Conservation (phyloP, 2,888 invertebrate genomes). For the Labia minor region DNA sequence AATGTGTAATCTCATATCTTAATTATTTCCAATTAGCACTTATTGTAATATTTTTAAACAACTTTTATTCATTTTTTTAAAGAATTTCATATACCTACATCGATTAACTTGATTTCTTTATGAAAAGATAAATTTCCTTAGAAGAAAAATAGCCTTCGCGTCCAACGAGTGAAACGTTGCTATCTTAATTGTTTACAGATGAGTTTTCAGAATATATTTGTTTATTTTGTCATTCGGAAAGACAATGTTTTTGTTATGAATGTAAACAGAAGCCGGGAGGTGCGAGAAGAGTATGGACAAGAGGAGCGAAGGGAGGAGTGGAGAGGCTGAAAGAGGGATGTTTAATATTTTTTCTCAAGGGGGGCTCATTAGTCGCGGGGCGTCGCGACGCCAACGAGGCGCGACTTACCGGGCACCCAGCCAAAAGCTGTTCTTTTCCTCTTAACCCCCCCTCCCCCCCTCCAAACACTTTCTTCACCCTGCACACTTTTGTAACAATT, state of each 20-base stretch:
- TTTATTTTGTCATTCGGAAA: conserved; percentile 9
- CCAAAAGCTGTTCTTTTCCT: neutral
- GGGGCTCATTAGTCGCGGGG: neutral
- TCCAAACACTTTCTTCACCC: too few species aligned
- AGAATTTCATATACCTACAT: too few species aligned
- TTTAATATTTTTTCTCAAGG: neutral
- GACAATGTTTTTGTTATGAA: conserved; percentile 13
- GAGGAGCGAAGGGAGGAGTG: neutral
- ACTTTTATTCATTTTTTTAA: too few species aligned
- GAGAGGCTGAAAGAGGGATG: neutral
- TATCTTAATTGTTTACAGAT: conserved; percentile 7
- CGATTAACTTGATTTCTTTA: too few species aligned
- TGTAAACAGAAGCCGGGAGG: neutral
- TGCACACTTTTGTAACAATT: neutral
- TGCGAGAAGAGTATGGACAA: neutral
- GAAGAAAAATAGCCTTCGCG: too few species aligned
- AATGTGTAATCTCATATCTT: too few species aligned
- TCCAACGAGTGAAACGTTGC: neutral
- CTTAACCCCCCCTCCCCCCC: too few species aligned
- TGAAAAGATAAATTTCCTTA: too few species aligned
- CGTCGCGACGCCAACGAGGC: conserved; percentile 13
- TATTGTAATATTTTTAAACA: too few species aligned
- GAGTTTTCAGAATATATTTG: conserved; percentile 3
- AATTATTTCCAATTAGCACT: too few species aligned
- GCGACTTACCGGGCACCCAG: neutral